phyloP scores from a whole-genome alignment of 2,888 invertebrate species.

The Lycocerus yunnanus region DNA sequence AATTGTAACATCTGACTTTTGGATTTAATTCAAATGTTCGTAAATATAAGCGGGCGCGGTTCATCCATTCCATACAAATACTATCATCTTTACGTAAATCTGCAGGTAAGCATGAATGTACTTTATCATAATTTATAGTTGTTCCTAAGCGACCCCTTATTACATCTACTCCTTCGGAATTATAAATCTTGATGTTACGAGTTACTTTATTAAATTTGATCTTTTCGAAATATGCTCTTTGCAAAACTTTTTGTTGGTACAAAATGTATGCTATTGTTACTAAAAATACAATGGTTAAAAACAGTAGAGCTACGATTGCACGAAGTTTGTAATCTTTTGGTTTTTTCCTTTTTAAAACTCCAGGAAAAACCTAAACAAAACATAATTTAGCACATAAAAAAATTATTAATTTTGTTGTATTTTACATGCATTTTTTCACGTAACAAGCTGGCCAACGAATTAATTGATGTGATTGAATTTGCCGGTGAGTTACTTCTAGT shows the following conservation, averaged over 20 bases:
- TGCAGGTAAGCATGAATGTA: constrained; percentile 72
- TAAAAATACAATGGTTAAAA: constrained; percentile 79
- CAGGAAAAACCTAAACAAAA: constrained; percentile 70
- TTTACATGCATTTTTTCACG: constrained; percentile 80
- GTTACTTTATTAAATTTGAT: constrained; percentile 83
- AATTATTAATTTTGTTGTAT: background rate
- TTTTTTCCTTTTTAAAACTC: constrained; percentile 70
- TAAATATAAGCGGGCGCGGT: constrained; percentile 73
- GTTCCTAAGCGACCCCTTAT: constrained; percentile 70
- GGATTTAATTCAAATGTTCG: constrained; percentile 63
- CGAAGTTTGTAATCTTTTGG: constrained; percentile 79
- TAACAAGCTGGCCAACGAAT: constrained; percentile 81
- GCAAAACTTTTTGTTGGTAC: constrained; percentile 80
- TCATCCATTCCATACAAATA: constrained; percentile 83
- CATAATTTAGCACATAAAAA: background rate
- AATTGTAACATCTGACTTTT: constrained; percentile 80
- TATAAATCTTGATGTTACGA: constrained; percentile 73
- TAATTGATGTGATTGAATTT: constrained; percentile 83
- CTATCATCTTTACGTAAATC: constrained; percentile 65
- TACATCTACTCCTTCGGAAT: constrained; percentile 67
- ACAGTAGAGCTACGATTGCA: constrained; percentile 79
- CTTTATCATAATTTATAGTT: constrained; percentile 67
- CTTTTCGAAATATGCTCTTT: constrained; percentile 80
- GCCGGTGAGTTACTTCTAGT: constrained; percentile 69
- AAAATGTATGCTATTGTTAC: constrained; percentile 83